A percentile compares a stretch with the other conserved stretches of the same genome.
Conservation (phyloP, 1,140 invertebrate species). For the Meloidogyne exigua region DNA sequence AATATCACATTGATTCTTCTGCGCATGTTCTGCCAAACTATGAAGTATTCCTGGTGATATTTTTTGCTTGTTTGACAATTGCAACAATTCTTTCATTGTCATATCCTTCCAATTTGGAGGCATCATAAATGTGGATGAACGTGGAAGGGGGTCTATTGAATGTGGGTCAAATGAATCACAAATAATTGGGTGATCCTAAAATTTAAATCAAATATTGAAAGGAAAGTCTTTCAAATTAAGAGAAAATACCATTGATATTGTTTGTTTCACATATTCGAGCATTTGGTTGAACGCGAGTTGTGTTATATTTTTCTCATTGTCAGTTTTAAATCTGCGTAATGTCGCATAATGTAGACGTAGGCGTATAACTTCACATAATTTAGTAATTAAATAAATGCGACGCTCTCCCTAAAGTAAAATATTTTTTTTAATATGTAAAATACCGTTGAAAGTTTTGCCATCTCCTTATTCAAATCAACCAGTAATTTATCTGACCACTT, state of each 20-base stretch:
- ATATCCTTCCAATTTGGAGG: conserved; percentile 16
- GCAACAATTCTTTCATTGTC: conserved; percentile 22
- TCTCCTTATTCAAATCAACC: conserved; percentile 8
- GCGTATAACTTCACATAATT: not conserved
- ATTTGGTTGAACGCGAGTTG: not conserved
- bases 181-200: not conserved
- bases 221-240: too few relatives aligned
- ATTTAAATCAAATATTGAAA: not conserved
- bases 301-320: not conserved
- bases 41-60: not conserved
- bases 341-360: not conserved
- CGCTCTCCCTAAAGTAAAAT: conserved; percentile 5
- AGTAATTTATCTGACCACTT: conserved; percentile 20
- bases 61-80: not conserved
- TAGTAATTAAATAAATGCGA: not conserved
- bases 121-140: not conserved
- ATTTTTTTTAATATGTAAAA: not conserved
- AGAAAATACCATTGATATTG: not conserved
- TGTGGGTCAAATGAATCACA: not conserved
- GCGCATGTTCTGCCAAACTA: not conserved
- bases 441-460: conserved; percentile 7
- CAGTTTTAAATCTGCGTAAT: not conserved
- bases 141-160: not conserved
- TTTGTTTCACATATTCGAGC: conserved; percentile 16
- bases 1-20: not conserved